A percentile compares a stretch with the other conserved stretches of the same genome.
These are phyloP conservation scores for Ammospiza caudacuta DNA, from an alignment of 2,113 vertebrate genomes.

Conservation along the genomic window DNA sequence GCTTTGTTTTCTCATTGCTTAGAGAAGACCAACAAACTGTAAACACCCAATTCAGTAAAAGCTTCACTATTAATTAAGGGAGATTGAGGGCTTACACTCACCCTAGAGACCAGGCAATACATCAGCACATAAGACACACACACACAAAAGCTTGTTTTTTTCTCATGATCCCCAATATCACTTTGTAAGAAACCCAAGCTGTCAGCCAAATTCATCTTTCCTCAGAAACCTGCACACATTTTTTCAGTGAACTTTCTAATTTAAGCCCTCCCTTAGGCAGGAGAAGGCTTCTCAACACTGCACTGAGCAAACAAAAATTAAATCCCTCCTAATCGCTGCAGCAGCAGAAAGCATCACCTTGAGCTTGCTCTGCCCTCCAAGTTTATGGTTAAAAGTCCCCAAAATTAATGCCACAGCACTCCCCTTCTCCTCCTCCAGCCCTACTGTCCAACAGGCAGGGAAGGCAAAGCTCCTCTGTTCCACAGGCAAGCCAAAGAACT, in stretches of 20 bases:
- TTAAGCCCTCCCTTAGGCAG: neutral
- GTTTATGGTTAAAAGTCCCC: neutral
- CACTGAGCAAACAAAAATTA: neutral
- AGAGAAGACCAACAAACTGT: neutral
- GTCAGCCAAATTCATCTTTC: neutral
- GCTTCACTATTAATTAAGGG: neutral
- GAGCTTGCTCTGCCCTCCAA: neutral
- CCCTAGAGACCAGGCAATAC: neutral
- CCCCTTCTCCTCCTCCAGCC: neutral
- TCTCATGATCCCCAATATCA: neutral
- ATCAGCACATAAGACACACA: neutral
- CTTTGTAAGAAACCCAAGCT: neutral
- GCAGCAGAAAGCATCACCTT: neutral
- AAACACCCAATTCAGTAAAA: neutral
- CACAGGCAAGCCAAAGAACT: neutral
- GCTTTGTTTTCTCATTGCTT: neutral
- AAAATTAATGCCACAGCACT: neutral
- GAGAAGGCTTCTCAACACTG: neutral
- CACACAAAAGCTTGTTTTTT: neutral
- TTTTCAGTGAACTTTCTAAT: neutral
- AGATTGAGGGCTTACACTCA: neutral
- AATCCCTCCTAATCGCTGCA: neutral
- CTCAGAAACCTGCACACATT: neutral
- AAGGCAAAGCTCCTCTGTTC: neutral
- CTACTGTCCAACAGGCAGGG: neutral